A percentile compares a stretch with the other conserved stretches of the same genome.
These are phyloP conservation scores for Spinus olivaceus DNA, from an alignment of 2,797 vertebrate species.

Conservation along the genomic window DNA sequence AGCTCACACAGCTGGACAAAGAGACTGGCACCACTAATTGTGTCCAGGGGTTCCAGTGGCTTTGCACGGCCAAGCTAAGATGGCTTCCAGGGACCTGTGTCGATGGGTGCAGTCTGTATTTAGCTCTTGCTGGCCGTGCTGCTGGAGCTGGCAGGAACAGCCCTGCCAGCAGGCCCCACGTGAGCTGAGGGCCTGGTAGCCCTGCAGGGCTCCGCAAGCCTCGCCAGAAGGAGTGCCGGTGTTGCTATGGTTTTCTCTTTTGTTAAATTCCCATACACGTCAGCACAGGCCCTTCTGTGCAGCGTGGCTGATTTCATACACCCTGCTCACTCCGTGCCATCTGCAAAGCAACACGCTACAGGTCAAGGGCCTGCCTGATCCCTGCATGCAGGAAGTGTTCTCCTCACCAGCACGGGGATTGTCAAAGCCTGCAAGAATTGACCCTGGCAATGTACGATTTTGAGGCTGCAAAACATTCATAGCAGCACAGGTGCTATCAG, in stretches of 20 bases:
- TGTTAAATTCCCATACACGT: neutral
- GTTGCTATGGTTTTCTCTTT: slow-evolving; percentile 48
- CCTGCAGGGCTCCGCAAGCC: neutral
- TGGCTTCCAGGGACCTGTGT: neutral
- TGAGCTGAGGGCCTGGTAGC: neutral
- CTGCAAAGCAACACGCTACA: neutral
- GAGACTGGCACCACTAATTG: neutral
- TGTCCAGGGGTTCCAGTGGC: neutral
- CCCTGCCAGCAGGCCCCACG: neutral
- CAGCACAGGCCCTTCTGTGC: neutral
- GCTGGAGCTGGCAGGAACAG: neutral
- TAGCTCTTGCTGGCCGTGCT: neutral
- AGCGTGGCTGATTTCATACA: neutral
- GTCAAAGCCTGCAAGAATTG: neutral
- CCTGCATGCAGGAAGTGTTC: neutral
- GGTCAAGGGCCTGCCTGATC: neutral
- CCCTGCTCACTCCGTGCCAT: neutral
- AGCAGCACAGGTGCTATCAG: neutral
- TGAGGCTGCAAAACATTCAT: neutral
- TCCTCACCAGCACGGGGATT: neutral
- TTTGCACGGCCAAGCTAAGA: neutral
- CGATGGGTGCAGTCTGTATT: neutral
- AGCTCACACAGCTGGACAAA: neutral
- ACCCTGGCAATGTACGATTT: neutral
- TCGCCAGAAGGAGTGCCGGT: neutral